Conservation (phyloP, 2,113 vertebrate genomes). For the Brachypteracias leptosomus region DNA sequence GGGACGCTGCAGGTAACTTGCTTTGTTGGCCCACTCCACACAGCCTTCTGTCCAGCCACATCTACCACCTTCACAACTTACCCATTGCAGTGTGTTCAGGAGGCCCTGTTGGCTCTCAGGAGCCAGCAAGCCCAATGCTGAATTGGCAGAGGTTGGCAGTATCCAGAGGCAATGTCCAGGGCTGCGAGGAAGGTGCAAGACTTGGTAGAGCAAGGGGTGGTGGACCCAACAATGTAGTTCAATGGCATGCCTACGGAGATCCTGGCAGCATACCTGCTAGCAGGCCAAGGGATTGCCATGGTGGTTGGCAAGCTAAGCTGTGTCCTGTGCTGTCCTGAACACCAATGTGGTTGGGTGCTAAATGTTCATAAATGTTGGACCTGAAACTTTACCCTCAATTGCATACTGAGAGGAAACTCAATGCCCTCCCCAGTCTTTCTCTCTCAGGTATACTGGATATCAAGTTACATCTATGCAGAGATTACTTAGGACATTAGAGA, state of each 20-base stretch:
- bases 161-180: background rate
- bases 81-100: rapidly evolving
- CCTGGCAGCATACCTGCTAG: background rate
- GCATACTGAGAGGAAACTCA: background rate
- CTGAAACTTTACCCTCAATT: background rate
- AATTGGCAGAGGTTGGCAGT: background rate
- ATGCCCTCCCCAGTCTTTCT: background rate
- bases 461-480: background rate
- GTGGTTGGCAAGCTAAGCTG: background rate
- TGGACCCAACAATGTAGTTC: rapidly evolving
- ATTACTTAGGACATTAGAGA: background rate
- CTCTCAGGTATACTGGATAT: background rate
- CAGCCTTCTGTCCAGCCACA: background rate
- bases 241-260: background rate
- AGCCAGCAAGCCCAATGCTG: background rate
- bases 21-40: background rate
- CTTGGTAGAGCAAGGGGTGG: background rate
- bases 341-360: background rate
- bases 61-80: rapidly evolving
- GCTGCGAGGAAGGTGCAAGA: background rate
- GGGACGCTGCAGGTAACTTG: background rate
- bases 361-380: background rate
- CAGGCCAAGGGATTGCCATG: background rate
- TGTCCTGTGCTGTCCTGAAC: background rate
- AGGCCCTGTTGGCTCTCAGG: background rate